Evolutionary conservation across 2,113 vertebrate genomes (phyloP).

Genomic region (Heterocephalus glaber): DNA sequence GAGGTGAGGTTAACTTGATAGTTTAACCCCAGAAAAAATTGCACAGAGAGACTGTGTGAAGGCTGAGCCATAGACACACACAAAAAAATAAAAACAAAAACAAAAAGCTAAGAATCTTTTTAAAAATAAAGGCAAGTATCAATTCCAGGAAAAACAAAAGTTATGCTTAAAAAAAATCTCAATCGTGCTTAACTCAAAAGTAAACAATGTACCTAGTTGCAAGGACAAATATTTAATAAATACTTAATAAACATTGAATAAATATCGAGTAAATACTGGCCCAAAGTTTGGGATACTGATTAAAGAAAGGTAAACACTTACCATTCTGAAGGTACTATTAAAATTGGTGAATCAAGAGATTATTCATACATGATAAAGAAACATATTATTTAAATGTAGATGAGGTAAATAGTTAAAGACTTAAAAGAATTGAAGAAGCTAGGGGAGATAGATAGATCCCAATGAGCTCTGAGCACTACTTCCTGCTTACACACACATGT

Average conservation of each 20-base stretch:
- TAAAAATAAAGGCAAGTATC: neutral
- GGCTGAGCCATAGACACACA: no score
- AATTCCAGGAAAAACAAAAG: neutral
- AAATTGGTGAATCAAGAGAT: neutral
- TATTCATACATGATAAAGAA: neutral
- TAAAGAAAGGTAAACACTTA: no score
- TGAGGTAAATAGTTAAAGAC: no score
- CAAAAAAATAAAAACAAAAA: neutral
- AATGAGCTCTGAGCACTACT: rapidly evolving
- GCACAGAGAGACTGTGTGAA: neutral
- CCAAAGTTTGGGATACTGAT: rapidly evolving
- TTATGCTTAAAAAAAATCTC: neutral
- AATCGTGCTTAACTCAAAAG: neutral
- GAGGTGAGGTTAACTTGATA: neutral
- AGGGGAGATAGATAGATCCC: no score
- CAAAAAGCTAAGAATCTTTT: neutral
- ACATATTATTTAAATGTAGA: neutral
- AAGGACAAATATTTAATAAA: neutral
- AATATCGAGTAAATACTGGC: neutral
- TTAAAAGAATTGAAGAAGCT: neutral
- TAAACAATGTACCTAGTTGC: neutral
- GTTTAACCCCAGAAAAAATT: neutral
- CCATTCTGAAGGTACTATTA: rapidly evolving
- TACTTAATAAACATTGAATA: neutral
- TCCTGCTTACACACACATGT: no score